A percentile compares a stretch with the other conserved stretches of the same genome.
phyloP scores from a whole-genome alignment of 1,140 invertebrate genomes.

The Plectus sambesii region DNA sequence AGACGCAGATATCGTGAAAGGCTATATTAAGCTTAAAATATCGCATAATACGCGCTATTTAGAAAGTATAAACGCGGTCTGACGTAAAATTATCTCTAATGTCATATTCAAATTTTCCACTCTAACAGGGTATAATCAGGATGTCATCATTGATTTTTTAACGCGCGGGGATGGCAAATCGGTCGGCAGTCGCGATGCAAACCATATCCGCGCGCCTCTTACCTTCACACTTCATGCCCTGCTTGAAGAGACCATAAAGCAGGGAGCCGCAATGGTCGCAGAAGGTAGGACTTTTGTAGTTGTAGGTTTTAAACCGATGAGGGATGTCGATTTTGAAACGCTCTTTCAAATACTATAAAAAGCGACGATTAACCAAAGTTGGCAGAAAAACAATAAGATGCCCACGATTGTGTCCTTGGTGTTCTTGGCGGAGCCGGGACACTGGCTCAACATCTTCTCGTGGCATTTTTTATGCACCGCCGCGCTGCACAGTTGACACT shows the following conservation, averaged over 20 bases:
- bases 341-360: conserved; percentile 44
- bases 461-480: conserved; percentile 53
- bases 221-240: conserved; percentile 95
- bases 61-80: too few relatives aligned
- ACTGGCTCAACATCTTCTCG: conserved; percentile 49
- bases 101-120: too few relatives aligned
- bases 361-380: neutral
- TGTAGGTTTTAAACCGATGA: conserved; percentile 73
- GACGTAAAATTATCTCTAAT: too few relatives aligned
- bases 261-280: conserved; percentile 97
- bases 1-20: too few relatives aligned
- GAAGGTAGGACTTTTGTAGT: conserved; percentile 92
- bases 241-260: conserved; percentile 86
- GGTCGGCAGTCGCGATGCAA: too few relatives aligned
- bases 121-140: too few relatives aligned
- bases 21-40: too few relatives aligned
- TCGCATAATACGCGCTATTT: too few relatives aligned
- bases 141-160: too few relatives aligned
- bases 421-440: conserved; percentile 51
- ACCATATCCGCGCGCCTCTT: conserved; percentile 26
- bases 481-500: conserved; percentile 51
- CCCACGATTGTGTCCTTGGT: conserved; percentile 52
- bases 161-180: too few relatives aligned
- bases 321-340: conserved; percentile 96
- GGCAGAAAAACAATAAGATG: conserved; percentile 23